phyloP scores from a whole-genome alignment of 2,113 vertebrate genomes.

The Malurus alboscapulatus region DNA sequence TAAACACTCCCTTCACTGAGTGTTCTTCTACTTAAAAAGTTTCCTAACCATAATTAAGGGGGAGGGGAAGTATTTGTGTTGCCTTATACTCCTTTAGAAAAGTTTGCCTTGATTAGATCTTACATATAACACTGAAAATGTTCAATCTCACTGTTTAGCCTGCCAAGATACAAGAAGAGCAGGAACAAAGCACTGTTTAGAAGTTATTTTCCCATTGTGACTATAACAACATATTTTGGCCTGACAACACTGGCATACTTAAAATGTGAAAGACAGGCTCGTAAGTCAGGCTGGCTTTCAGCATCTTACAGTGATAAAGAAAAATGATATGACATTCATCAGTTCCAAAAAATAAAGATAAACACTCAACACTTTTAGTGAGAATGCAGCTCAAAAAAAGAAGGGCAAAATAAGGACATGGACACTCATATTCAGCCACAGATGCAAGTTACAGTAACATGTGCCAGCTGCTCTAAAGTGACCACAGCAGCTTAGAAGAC shows the following conservation, averaged over 20 bases:
- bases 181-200: constrained; percentile 53
- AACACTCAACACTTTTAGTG: constrained; percentile 19
- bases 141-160: constrained; percentile 6
- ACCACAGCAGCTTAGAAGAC: not conserved
- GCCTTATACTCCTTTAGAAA: not conserved
- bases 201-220: constrained; percentile 62
- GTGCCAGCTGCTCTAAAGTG: not conserved
- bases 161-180: constrained; percentile 47
- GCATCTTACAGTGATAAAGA: constrained; percentile 17
- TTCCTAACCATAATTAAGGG: not conserved
- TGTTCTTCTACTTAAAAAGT: not conserved
- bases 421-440: not conserved
- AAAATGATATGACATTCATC: not conserved
- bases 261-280: not conserved
- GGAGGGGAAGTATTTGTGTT: not conserved
- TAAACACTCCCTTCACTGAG: not conserved
- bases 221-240: constrained; percentile 53
- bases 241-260: constrained; percentile 37
- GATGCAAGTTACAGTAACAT: not conserved
- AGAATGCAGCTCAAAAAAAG: not conserved
- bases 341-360: constrained; percentile 21
- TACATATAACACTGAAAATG: constrained; percentile 23
- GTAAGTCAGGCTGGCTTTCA: constrained; percentile 25
- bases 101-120: constrained; percentile 44
- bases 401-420: not conserved